A percentile compares a stretch with the other conserved stretches of the same genome.
phyloP scores from a whole-genome alignment of 2,888 invertebrate species.

The Aricia artaxerxes region DNA sequence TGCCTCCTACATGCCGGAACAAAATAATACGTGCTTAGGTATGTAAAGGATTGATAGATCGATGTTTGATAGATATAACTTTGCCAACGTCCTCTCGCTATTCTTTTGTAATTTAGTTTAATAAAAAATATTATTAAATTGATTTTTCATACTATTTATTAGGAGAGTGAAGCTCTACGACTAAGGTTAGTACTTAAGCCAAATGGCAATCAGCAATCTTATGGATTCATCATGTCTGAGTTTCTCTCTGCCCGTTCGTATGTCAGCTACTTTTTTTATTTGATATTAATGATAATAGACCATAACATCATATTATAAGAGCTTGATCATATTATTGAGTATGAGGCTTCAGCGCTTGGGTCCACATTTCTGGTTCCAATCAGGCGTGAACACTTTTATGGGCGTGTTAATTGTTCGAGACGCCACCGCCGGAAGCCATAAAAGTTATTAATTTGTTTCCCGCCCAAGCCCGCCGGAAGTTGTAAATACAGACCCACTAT shows the following conservation, averaged over 20 bases:
- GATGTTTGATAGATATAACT: background rate
- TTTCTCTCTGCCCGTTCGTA: too few species aligned
- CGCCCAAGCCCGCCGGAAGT: slow-evolving; percentile 67
- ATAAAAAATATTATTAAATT: too few species aligned
- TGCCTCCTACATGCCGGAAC: slow-evolving; percentile 37
- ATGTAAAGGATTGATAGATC: slow-evolving; percentile 17
- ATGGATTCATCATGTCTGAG: too few species aligned
- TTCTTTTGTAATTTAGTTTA: too few species aligned
- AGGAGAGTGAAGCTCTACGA: too few species aligned
- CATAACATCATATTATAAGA: background rate
- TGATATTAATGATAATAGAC: background rate
- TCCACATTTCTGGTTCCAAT: slow-evolving; percentile 54
- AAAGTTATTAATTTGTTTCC: slow-evolving; percentile 78
- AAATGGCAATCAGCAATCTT: too few species aligned
- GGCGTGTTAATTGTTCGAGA: slow-evolving; percentile 69
- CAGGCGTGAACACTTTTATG: slow-evolving; percentile 75
- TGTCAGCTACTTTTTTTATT: too few species aligned
- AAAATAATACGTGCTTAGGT: slow-evolving; percentile 22
- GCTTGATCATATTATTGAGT: background rate
- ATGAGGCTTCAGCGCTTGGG: slow-evolving; percentile 23
- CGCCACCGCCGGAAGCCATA: slow-evolving; percentile 70
- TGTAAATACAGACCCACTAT: slow-evolving; percentile 75
- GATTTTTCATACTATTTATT: too few species aligned
- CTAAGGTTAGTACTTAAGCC: too few species aligned
- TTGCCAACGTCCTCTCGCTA: background rate